phyloP scores from a whole-genome alignment of 2,888 invertebrate genomes.

The Melinaea marsaeus region DNA sequence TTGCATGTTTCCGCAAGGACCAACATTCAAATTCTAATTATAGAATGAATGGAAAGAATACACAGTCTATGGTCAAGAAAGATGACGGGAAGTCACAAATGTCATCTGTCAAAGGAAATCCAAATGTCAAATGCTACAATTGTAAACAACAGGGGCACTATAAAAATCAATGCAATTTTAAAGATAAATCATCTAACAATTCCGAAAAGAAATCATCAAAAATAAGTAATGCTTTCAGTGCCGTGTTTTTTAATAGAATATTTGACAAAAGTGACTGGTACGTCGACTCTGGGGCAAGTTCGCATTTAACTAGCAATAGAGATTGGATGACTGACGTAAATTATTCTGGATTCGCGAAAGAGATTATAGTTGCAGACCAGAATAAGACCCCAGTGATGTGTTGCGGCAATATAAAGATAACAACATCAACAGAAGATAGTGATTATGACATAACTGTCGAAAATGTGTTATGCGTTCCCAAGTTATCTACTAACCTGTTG shows the following conservation, averaged over 20 bases:
- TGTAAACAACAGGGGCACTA: constrained; percentile 27
- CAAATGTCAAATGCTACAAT: constrained; percentile 18
- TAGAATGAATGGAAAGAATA: constrained; percentile 9
- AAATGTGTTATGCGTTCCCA: constrained; percentile 22
- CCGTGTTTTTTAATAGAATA: constrained; percentile 26
- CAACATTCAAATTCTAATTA: constrained; percentile 9
- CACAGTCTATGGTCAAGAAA: constrained; percentile 18
- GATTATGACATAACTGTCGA: constrained; percentile 20
- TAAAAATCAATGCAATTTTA: constrained; percentile 17
- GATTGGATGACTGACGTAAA: constrained; percentile 20
- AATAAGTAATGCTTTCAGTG: constrained; percentile 29
- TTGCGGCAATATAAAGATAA: constrained; percentile 17
- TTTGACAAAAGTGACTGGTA: constrained; percentile 29
- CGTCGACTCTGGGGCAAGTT: constrained; percentile 27
- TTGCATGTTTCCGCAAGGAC: constrained; percentile 8
- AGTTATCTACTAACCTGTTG: constrained; percentile 22
- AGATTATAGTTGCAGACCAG: background rate
- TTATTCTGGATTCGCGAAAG: no score
- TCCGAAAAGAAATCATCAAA: constrained; percentile 9
- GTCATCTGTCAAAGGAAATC: constrained; percentile 17
- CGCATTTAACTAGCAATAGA: constrained; percentile 12
- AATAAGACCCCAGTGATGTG: constrained; percentile 27
- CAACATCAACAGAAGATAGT: constrained; percentile 14
- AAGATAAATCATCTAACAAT: constrained; percentile 11
- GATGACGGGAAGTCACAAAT: constrained; percentile 16